Percentiles rank a stretch among this genome's conserved stretches.
These are phyloP conservation scores for Dendrophyllia cribrosa DNA, from an alignment of 64 coral and sea anemone genomes.

Conservation along the genomic window DNA sequence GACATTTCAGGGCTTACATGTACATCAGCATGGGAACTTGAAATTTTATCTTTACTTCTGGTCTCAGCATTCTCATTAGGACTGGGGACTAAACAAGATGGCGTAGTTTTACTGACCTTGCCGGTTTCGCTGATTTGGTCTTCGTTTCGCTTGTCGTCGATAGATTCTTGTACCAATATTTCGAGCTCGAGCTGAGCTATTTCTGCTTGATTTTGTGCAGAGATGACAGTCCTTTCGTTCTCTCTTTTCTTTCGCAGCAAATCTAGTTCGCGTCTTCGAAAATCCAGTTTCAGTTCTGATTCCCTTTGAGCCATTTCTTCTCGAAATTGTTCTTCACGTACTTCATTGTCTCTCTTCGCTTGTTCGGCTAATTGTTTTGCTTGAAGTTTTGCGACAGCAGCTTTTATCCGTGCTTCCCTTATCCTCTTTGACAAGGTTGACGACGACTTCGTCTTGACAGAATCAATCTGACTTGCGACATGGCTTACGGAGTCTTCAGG, in stretches of 20 bases:
- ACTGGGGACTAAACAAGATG: background rate
- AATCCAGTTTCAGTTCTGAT: background rate
- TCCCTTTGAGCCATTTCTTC: slow-evolving; percentile 17
- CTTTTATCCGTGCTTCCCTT: background rate
- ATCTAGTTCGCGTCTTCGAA: background rate
- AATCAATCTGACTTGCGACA: background rate
- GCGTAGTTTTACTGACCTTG: background rate
- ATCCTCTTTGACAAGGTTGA: background rate
- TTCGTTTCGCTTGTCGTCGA: background rate
- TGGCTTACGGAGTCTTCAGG: too few relatives aligned
- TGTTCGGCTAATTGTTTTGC: background rate
- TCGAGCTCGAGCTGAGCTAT: background rate
- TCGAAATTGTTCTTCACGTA: background rate
- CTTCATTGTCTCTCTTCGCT: background rate
- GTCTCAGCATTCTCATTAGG: background rate
- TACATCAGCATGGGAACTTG: background rate
- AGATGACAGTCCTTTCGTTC: background rate
- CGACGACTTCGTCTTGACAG: background rate
- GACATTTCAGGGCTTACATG: too few relatives aligned
- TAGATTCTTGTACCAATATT: background rate
- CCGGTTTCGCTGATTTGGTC: background rate
- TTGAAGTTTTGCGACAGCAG: background rate
- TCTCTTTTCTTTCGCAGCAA: slow-evolving; percentile 11
- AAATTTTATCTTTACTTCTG: background rate
- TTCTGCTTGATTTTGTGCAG: background rate